These are phyloP conservation scores for Antitype chi DNA, from an alignment of 2,888 invertebrate genomes.

Conservation along the genomic window DNA sequence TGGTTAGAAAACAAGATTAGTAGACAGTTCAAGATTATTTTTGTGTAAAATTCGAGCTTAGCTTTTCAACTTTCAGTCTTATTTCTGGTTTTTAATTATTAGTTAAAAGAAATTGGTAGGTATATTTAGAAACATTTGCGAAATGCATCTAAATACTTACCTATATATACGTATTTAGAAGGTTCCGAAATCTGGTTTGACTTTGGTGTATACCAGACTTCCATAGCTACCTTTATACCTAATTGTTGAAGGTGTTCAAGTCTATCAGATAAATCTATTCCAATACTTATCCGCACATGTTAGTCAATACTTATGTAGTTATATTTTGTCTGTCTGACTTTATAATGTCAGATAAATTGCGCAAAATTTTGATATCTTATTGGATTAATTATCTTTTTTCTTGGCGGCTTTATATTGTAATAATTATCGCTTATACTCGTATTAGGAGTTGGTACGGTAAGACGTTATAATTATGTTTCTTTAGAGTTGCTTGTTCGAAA, in stretches of 20 bases:
- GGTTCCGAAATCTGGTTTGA: not conserved
- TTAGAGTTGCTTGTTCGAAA: slow-evolving; percentile 1
- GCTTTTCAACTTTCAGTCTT: not conserved
- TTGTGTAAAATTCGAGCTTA: not conserved
- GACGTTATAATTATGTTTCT: slow-evolving; percentile 9
- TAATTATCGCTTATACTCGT: not conserved
- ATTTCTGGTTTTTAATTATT: not conserved
- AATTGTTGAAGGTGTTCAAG: slow-evolving; percentile 42
- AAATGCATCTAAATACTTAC: not conserved
- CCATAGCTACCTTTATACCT: not conserved
- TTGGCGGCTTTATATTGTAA: slow-evolving; percentile 1
- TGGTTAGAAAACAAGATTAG: not conserved
- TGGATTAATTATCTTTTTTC: slow-evolving; percentile 16
- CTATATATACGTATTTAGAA: not conserved
- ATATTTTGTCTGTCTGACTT: slow-evolving; percentile 12
- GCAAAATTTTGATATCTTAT: slow-evolving; percentile 26
- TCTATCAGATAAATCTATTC: slow-evolving; percentile 28
- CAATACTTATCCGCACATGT: not conserved
- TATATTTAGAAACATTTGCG: not conserved
- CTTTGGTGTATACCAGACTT: not conserved
- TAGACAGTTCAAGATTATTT: not conserved
- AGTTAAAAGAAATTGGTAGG: not conserved
- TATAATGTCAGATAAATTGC: slow-evolving; percentile 32
- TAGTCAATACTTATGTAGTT: slow-evolving; percentile 16
- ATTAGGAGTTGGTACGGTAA: not conserved